Conservation (phyloP, 2,113 vertebrate species). For the Steatornis caripensis region DNA sequence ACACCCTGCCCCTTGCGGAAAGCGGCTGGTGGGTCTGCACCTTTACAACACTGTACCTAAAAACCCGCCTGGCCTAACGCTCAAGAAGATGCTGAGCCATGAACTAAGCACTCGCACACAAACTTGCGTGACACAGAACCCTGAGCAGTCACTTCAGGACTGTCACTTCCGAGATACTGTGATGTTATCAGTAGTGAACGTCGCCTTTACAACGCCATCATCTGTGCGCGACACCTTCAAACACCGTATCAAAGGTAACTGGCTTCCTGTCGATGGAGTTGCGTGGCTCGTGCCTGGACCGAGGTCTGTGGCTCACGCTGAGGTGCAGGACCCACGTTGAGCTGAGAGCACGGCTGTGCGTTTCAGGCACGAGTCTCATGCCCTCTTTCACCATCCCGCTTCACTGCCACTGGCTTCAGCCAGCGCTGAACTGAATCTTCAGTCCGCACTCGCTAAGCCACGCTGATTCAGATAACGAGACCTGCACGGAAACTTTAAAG, state of each 20-base stretch:
- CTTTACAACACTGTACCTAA: accelerated
- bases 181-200: not conserved
- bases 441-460: not conserved
- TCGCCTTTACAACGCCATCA: not conserved
- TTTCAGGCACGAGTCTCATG: accelerated
- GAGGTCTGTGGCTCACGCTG: not conserved
- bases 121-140: not conserved
- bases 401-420: not conserved
- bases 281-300: not conserved
- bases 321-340: not conserved
- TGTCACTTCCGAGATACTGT: not conserved
- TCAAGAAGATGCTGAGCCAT: not conserved
- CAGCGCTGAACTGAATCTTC: not conserved
- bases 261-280: not conserved
- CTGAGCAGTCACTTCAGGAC: not conserved
- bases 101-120: not conserved
- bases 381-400: not conserved
- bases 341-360: accelerated
- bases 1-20: not conserved
- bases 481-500: not conserved
- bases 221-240: not conserved
- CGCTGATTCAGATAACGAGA: accelerated
- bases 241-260: not conserved
- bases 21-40: not conserved
- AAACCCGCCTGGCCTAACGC: not conserved